Conservation (phyloP, 1,140 invertebrate species). For the Drosophila ambigua region DNA sequence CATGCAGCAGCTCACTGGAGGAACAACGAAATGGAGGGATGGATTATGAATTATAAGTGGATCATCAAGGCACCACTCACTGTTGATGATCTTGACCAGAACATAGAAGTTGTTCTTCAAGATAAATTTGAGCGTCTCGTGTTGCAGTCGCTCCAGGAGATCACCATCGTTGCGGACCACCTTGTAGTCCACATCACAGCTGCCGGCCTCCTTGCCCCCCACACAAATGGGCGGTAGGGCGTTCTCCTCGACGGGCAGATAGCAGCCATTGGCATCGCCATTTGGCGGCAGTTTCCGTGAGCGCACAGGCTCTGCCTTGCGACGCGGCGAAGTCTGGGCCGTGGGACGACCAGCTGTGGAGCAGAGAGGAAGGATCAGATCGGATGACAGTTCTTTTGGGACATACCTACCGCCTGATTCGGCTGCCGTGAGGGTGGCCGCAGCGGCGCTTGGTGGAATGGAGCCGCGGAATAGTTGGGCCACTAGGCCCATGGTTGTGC, state of each 20-base stretch:
- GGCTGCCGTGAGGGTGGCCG: slow-evolving; percentile 63
- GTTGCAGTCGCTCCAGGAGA: slow-evolving; percentile 85
- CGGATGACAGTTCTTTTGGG: neutral
- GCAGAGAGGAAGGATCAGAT: neutral
- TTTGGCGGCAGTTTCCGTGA: slow-evolving; percentile 74
- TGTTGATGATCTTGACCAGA: slow-evolving; percentile 90
- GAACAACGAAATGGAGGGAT: slow-evolving; percentile 36
- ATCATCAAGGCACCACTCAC: slow-evolving; percentile 85
- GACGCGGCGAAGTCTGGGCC: slow-evolving; percentile 62
- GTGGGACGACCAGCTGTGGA: slow-evolving; percentile 43
- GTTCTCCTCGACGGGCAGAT: slow-evolving; percentile 85
- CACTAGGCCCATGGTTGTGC: slow-evolving; percentile 66
- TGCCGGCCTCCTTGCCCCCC: slow-evolving; percentile 40
- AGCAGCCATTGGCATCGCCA: slow-evolving; percentile 86
- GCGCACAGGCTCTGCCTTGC: slow-evolving; percentile 60
- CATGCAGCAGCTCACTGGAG: slow-evolving; percentile 92
- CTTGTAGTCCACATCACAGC: slow-evolving; percentile 86
- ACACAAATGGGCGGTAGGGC: slow-evolving; percentile 85
- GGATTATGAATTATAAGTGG: slow-evolving; percentile 47
- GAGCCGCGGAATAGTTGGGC: slow-evolving; percentile 77
- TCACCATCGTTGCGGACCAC: slow-evolving; percentile 85
- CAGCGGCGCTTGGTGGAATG: slow-evolving; percentile 75
- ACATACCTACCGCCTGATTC: slow-evolving; percentile 40
- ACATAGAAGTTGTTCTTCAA: slow-evolving; percentile 92
- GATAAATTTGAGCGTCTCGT: slow-evolving; percentile 90